Conservation (phyloP, 2,888 invertebrate genomes). For the Erebia ligea region DNA sequence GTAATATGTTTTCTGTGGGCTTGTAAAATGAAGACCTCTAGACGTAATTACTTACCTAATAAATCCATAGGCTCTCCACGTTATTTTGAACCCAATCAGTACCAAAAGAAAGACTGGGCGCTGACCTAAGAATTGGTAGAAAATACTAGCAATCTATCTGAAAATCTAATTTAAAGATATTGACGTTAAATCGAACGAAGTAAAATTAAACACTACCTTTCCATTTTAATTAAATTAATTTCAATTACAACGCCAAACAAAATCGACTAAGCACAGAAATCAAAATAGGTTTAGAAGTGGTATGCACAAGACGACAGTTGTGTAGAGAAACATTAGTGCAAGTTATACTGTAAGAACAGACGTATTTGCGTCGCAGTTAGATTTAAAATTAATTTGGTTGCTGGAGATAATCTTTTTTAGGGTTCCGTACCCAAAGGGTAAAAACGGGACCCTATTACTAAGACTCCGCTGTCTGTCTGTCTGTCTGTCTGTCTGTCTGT, state of each 20-base stretch:
- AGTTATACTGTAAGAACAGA: too few species aligned
- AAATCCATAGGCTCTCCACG: background rate
- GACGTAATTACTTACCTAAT: background rate
- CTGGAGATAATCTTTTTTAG: too few species aligned
- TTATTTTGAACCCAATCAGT: background rate
- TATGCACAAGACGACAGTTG: too few species aligned
- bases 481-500: too few species aligned
- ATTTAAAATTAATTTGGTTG: too few species aligned
- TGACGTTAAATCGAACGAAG: background rate
- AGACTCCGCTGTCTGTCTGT: too few species aligned
- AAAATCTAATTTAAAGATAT: background rate
- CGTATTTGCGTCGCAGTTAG: too few species aligned
- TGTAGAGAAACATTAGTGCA: too few species aligned
- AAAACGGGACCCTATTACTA: too few species aligned
- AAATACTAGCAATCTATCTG: background rate
- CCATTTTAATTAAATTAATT: constrained; percentile 23
- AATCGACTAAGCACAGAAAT: constrained; percentile 13
- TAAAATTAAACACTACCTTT: constrained; percentile 15
- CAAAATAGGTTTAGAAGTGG: too few species aligned
- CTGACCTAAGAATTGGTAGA: background rate
- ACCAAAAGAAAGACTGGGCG: background rate
- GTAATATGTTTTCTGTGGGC: background rate
- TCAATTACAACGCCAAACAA: constrained; percentile 19
- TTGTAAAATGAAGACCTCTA: background rate
- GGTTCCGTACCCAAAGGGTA: too few species aligned